Evolutionary conservation across 2,888 invertebrate species (phyloP).

Genomic region (Pedicia rivosa): DNA sequence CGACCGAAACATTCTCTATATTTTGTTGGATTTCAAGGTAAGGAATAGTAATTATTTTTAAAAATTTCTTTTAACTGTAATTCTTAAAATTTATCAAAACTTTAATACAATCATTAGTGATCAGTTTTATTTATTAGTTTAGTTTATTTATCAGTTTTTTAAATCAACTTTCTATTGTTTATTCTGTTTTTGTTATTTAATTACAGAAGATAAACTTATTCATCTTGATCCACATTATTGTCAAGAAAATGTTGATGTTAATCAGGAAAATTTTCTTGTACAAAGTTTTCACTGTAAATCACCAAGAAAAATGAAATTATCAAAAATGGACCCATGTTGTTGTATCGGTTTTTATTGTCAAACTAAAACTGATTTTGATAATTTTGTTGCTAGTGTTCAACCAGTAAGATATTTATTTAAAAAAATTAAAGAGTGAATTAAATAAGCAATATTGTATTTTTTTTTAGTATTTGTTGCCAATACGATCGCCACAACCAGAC

Average conservation of each 20-base stretch:
- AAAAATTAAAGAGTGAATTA: too few species aligned
- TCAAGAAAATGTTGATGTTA: constrained; percentile 78
- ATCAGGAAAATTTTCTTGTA: constrained; percentile 59
- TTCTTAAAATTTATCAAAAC: too few species aligned
- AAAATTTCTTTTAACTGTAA: too few species aligned
- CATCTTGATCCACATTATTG: constrained; percentile 91
- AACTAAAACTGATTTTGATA: constrained; percentile 58
- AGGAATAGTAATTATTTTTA: constrained; percentile 6
- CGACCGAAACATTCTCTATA: constrained; percentile 85
- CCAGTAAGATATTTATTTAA: constrained; percentile 36
- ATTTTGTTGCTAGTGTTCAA: constrained; percentile 52
- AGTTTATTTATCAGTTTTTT: not conserved
- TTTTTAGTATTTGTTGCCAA: constrained; percentile 36
- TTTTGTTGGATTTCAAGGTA: constrained; percentile 80
- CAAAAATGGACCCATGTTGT: constrained; percentile 84
- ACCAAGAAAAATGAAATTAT: constrained; percentile 68
- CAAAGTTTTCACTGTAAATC: constrained; percentile 73
- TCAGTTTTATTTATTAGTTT: not conserved
- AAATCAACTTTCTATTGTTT: constrained; percentile 1
- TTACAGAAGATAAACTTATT: constrained; percentile 71
- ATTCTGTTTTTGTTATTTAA: not conserved
- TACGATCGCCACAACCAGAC: constrained; percentile 11
- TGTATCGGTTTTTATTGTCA: constrained; percentile 80
- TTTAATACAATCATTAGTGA: not conserved
- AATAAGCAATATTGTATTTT: too few species aligned